These are phyloP conservation scores for Slavum lentiscoides DNA, from an alignment of 2,888 invertebrate genomes.

Conservation along the genomic window DNA sequence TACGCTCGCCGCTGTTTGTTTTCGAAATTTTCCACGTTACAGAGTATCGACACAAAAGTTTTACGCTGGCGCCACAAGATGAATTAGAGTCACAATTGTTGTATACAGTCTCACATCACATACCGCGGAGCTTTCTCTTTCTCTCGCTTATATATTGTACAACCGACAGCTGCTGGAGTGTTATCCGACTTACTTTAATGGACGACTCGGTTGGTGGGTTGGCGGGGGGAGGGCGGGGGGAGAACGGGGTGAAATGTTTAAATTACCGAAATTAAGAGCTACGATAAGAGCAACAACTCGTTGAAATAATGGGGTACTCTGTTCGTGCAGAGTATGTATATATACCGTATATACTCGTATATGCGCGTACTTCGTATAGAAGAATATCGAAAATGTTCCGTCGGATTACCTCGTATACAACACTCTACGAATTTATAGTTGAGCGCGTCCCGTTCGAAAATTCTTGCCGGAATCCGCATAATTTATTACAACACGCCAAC, in stretches of 20 bases:
- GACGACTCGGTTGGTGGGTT: neutral
- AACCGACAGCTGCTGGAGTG: neutral
- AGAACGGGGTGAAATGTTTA: conserved; percentile 13
- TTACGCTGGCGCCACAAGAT: conserved; percentile 37
- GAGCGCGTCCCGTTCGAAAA: too few species aligned
- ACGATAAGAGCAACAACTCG: neutral
- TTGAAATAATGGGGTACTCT: neutral
- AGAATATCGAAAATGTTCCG: too few species aligned
- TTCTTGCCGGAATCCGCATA: too few species aligned
- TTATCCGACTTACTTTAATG: conserved; percentile 8
- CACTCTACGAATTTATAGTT: too few species aligned
- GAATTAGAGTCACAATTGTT: neutral
- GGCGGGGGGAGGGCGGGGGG: too few species aligned
- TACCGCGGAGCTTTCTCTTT: neutral
- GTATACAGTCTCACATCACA: neutral
- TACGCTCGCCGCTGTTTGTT: neutral
- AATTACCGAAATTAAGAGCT: conserved; percentile 27
- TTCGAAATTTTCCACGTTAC: conserved; percentile 11
- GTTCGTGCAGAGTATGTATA: neutral
- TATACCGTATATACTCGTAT: too few species aligned
- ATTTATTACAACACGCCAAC: too few species aligned
- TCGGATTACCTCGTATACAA: too few species aligned
- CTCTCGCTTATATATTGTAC: neutral
- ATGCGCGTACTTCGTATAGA: too few species aligned
- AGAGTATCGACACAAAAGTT: conserved; percentile 24